These are phyloP conservation scores for Caenorhabditis remanei DNA, from an alignment of 1,140 invertebrate species.

Conservation along the genomic window DNA sequence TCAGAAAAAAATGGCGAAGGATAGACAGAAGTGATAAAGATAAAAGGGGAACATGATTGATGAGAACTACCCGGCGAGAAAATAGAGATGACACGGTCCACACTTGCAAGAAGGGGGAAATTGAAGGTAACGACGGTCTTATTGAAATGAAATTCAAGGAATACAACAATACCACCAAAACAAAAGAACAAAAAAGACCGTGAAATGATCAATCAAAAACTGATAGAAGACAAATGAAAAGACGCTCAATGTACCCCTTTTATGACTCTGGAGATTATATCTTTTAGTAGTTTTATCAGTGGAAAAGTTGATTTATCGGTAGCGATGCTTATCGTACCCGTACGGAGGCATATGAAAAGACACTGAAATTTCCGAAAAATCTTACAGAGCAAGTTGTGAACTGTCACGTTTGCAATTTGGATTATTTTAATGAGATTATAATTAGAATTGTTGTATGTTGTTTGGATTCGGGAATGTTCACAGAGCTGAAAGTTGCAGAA, in stretches of 20 bases:
- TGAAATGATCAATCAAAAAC: neutral
- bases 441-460: neutral
- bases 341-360: neutral
- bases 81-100: neutral
- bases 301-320: slow-evolving; percentile 54
- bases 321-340: neutral
- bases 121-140: neutral
- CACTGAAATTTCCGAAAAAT: neutral
- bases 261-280: neutral
- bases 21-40: neutral
- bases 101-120: neutral
- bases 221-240: neutral
- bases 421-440: neutral
- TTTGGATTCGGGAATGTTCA: neutral
- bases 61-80: neutral
- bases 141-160: too few species aligned
- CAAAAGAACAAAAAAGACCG: slow-evolving; percentile 40
- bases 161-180: neutral
- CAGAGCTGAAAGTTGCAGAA: too few species aligned
- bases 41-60: slow-evolving; percentile 15
- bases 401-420: neutral
- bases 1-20: neutral
- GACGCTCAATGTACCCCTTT: neutral
- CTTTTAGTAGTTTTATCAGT: slow-evolving; percentile 37
- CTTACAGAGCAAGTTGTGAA: slow-evolving; percentile 18